These are phyloP conservation scores for Heliconius eleuchia DNA, from an alignment of 1,140 invertebrate species.

Conservation along the genomic window DNA sequence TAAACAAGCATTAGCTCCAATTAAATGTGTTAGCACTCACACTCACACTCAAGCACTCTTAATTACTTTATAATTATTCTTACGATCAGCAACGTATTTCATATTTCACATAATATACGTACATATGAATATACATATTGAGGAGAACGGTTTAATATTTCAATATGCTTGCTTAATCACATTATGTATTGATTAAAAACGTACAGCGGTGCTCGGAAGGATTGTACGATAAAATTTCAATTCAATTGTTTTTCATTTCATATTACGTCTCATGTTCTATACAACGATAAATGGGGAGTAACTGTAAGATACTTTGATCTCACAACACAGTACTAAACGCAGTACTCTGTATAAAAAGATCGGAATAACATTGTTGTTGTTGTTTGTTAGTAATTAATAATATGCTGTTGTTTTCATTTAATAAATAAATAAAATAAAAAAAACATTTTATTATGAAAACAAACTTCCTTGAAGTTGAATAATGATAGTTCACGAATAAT, in stretches of 20 bases:
- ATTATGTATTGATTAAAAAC: slow-evolving; percentile 7
- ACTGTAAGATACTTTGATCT: background rate
- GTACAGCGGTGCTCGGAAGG: background rate
- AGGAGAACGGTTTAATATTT: background rate
- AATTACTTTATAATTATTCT: background rate
- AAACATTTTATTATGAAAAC: too few relatives aligned
- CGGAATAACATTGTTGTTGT: too few relatives aligned
- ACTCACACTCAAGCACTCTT: background rate
- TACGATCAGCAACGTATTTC: background rate
- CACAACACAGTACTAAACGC: too few relatives aligned
- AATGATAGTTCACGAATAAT: too few relatives aligned
- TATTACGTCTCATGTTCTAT: accelerated
- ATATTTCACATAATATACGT: background rate
- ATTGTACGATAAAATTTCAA: background rate
- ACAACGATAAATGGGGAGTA: background rate
- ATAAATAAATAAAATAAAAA: too few relatives aligned
- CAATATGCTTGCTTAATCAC: background rate
- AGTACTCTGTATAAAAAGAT: too few relatives aligned
- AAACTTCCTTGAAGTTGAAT: too few relatives aligned
- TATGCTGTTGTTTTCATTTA: too few relatives aligned
- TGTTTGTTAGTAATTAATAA: too few relatives aligned
- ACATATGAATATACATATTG: background rate
- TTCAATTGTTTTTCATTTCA: background rate
- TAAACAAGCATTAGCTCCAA: background rate
- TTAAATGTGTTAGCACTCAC: background rate